Evolutionary conservation across 2,888 invertebrate genomes (phyloP), one percentile per base, ranked within the genome.

Genomic region (Baronia brevicornis): DNA sequence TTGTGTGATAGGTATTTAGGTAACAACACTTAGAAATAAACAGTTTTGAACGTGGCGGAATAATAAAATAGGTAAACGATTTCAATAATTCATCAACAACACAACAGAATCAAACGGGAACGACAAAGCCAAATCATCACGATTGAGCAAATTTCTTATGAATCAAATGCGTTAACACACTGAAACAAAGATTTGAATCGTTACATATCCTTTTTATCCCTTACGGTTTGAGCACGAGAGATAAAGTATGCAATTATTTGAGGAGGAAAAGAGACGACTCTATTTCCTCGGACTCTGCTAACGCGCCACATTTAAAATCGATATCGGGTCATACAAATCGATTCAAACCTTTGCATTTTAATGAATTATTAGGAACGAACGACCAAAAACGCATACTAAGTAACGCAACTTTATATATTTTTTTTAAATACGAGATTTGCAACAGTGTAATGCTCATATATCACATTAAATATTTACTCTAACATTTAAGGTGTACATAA

Each of bases 61-160:
- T n/a, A n/a, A n/a, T n/a, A n/a, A n/a, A n/a, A n/a, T n/a, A n/a
- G n/a, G n/a, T n/a, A n/a, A n/a, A n/a, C n/a, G n/a, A n/a, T n/a
- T n/a, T n/a, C n/a, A n/a, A n/a, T n/a, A n/a, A n/a, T n/a, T n/a
- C n/a, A n/a, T n/a, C n/a, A n/a, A n/a, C n/a, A n/a, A n/a, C n/a
- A n/a, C n/a, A n/a, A n/a, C n/a, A n/a, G n/a, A n/a, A 36, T 28
- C 39, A 47, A 60, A 57, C 47, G 55, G 50, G 51, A 55, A 54
- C 55, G 47, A 51, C 51, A 63, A 60, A 60, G 64, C 55, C 60
- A 63, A 73, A 70, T 53, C 53, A 62, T 56, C 51, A 58, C 58
- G 58, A 65, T 79, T 82, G 82, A 82, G 80, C 82, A 82, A 79
- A 59, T 68, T 68, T 71, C 60, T 68, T n/a, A n/a, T n/a, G n/a